These are phyloP conservation scores for Lithophane leautieri DNA, from an alignment of 2,888 invertebrate species.

Conservation along the genomic window DNA sequence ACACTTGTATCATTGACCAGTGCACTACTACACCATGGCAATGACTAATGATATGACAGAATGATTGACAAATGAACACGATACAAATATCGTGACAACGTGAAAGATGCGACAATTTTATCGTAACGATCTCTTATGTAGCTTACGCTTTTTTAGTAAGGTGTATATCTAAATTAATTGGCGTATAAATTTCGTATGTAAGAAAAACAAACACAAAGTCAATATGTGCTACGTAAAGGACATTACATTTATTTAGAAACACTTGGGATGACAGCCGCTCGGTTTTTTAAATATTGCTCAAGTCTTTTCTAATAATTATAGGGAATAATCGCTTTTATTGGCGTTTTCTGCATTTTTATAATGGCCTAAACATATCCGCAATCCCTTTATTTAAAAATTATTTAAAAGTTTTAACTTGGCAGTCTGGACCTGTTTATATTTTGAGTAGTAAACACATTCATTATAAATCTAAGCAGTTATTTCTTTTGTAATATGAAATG, in stretches of 20 bases:
- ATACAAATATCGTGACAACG: slow-evolving; percentile 2
- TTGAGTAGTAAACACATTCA: background rate
- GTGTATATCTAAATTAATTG: background rate
- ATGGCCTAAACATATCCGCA: slow-evolving; percentile 63
- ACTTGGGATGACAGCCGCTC: slow-evolving; percentile 46
- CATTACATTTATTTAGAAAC: slow-evolving; percentile 48
- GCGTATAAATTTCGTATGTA: slow-evolving; percentile 1
- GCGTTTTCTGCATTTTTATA: slow-evolving; percentile 38
- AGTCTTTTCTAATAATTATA: slow-evolving; percentile 42
- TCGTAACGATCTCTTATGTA: background rate
- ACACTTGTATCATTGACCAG: background rate
- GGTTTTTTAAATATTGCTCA: slow-evolving; percentile 60
- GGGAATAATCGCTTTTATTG: slow-evolving; percentile 41
- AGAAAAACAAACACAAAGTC: background rate
- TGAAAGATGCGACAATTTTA: background rate
- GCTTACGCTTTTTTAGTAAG: background rate
- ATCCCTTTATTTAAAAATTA: slow-evolving; percentile 30
- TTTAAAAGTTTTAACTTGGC: slow-evolving; percentile 29
- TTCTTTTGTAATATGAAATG: slow-evolving; percentile 1
- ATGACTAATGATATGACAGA: background rate
- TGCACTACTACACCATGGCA: slow-evolving; percentile 8
- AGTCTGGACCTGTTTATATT: slow-evolving; percentile 14
- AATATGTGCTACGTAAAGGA: slow-evolving; percentile 33
- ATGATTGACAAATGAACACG: background rate
- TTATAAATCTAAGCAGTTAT: slow-evolving; percentile 7